These are phyloP conservation scores for Lochmaea crataegi DNA, from an alignment of 2,888 invertebrate genomes.

Conservation along the genomic window DNA sequence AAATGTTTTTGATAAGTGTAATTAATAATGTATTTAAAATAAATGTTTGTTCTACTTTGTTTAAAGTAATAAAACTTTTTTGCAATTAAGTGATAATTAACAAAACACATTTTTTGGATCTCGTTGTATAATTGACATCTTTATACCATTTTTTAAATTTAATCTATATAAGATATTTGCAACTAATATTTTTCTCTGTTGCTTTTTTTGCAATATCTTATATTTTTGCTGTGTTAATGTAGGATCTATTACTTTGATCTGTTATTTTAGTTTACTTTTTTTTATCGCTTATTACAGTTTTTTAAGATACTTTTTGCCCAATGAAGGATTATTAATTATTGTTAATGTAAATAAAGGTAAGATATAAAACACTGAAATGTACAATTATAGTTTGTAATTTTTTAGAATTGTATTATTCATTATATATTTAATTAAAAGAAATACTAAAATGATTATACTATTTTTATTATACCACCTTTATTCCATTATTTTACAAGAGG, in stretches of 20 bases:
- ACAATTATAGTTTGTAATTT: slow-evolving; percentile 52
- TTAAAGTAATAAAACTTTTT: neutral
- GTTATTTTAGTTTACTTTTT: slow-evolving; percentile 37
- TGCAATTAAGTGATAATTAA: neutral
- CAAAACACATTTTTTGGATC: neutral
- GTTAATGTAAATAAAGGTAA: slow-evolving; percentile 42
- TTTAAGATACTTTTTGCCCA: slow-evolving; percentile 36
- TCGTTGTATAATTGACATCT: slow-evolving; percentile 1
- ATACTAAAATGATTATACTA: slow-evolving; percentile 11
- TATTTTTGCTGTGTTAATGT: slow-evolving; percentile 35
- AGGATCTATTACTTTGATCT: slow-evolving; percentile 41
- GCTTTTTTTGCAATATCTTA: slow-evolving; percentile 16
- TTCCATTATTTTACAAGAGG: no score
- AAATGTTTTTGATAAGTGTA: no score
- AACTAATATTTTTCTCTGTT: slow-evolving; percentile 11
- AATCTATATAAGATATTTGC: slow-evolving; percentile 14
- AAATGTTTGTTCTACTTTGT: no score
- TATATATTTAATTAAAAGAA: slow-evolving; percentile 33
- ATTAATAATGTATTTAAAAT: no score
- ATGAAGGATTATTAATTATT: slow-evolving; percentile 35
- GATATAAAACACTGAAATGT: slow-evolving; percentile 47
- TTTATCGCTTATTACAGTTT: slow-evolving; percentile 29
- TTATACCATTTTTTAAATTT: slow-evolving; percentile 13
- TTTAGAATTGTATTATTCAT: slow-evolving; percentile 45
- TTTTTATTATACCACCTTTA: no score